Conservation (phyloP, 2,888 invertebrate species). For the Heteropelma amictum region DNA sequence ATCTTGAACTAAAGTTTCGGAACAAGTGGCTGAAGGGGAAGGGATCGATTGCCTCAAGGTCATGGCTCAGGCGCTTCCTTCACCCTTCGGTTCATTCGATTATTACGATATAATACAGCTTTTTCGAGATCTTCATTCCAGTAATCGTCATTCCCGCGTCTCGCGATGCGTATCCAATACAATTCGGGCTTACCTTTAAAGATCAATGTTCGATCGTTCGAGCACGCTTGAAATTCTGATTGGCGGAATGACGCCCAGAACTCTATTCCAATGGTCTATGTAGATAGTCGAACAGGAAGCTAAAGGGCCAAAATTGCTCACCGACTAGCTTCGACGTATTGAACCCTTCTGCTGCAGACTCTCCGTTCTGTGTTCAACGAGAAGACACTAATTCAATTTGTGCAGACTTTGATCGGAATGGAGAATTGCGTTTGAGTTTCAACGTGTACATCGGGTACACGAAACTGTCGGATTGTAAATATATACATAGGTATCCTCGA, state of each 20-base stretch:
- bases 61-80: neutral
- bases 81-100: too few species aligned
- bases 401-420: conserved; percentile 42
- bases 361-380: conserved; percentile 22
- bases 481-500: conserved; percentile 26
- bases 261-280: neutral
- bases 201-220: conserved; percentile 18
- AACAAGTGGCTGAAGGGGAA: too few species aligned
- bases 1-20: too few species aligned
- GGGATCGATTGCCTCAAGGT: too few species aligned
- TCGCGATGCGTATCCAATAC: neutral
- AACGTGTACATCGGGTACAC: conserved; percentile 1
- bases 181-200: neutral
- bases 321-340: conserved; percentile 1
- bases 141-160: neutral
- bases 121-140: too few species aligned
- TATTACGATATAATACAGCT: too few species aligned
- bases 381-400: conserved; percentile 46
- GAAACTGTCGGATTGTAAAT: conserved; percentile 19
- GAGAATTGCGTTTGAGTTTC: conserved; percentile 44
- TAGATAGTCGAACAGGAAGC: neutral
- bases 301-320: conserved; percentile 11
- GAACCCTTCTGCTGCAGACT: conserved; percentile 4
- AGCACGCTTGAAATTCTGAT: conserved; percentile 21
- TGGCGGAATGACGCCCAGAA: neutral